Evolutionary conservation across 2,888 invertebrate species (phyloP).

Genomic region (Drosophila lutescens): DNA sequence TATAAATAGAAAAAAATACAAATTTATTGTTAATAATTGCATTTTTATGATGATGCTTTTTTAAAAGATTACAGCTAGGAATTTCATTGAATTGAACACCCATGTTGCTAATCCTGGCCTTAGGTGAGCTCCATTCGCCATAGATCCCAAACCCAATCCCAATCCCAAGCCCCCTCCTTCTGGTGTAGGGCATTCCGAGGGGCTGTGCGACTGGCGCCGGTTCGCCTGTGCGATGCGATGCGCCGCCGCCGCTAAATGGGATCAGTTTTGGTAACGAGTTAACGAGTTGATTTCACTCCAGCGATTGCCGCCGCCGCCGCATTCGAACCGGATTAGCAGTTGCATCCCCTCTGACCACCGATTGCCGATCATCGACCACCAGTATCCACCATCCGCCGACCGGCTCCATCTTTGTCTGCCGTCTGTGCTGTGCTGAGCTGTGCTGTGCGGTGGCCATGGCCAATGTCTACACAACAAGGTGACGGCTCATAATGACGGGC

Average conservation of each 20-base stretch:
- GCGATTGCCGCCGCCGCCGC: constrained; percentile 76
- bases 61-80: no score
- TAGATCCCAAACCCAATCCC: neutral
- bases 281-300: constrained; percentile 83
- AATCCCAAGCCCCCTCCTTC: neutral
- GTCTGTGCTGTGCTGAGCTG: constrained; percentile 39
- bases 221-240: constrained; percentile 49
- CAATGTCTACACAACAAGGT: constrained; percentile 81
- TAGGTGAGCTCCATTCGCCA: neutral
- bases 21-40: no score
- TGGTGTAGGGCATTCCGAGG: constrained; percentile 30
- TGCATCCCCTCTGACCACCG: constrained; percentile 16
- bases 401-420: constrained; percentile 46
- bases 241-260: constrained; percentile 76
- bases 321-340: constrained; percentile 50
- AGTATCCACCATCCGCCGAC: constrained; percentile 4
- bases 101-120: neutral
- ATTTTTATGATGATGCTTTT: no score
- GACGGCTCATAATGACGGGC: constrained; percentile 80
- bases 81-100: neutral
- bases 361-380: constrained; percentile 12
- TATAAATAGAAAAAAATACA: no score
- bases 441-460: constrained; percentile 70
- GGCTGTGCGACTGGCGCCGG: constrained; percentile 61
- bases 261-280: constrained; percentile 83